Base-by-base conservation (phyloP, 2,113 vertebrate species). In the Hemiprocne comata region DNA sequence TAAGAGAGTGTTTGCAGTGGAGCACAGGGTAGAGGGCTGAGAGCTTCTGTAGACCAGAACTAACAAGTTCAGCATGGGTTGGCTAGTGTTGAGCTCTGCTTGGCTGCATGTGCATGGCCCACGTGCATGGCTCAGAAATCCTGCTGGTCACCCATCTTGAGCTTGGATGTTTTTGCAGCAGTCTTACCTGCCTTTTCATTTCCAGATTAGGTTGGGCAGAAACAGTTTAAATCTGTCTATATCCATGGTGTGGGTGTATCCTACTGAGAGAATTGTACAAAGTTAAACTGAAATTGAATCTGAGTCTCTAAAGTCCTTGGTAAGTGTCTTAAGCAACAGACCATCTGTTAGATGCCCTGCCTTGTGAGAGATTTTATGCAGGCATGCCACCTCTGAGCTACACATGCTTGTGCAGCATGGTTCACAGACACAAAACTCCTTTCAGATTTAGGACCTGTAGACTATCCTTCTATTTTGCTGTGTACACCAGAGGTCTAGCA, bases 281-380 rank as follows among this genome's bases (percentile, higher is more conserved):
- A 92, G 73, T 87, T 92, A 86, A 86, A 93, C 64, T 77, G 90
- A 89, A 94, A 89, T 75, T 67, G 84, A 87, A 85, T 91, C 93
- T 86, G 74, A 40, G 81, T 84, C 73, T 73, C 65, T 65, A 9
- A 84, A 93, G 87, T 67, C 78, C 31, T 79, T 75, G 57, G 3
- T 67, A 87, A 94, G 83, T 91, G 86, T 65, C 93, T 95, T 96
- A 92, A 94, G 89, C 69, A 81, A 9, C 24, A 21, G 5, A 36
- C 89, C 96, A 97, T 92, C 76, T 95, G 89, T 87, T 92, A 20
- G 0, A 2, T 4, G 5, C 76, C 16, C 0, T 76, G 70, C 48
- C 64, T 77, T 66, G 6, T 29, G 75, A 51, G 54, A 44, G 36
- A 13, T 70, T 85, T 42, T 14, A 46, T 54, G 55, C 46, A 44